Evolutionary conservation across 1,140 invertebrate species (phyloP), one percentile per base, ranked within the genome.

Genomic region (Tetraneura akinire): DNA sequence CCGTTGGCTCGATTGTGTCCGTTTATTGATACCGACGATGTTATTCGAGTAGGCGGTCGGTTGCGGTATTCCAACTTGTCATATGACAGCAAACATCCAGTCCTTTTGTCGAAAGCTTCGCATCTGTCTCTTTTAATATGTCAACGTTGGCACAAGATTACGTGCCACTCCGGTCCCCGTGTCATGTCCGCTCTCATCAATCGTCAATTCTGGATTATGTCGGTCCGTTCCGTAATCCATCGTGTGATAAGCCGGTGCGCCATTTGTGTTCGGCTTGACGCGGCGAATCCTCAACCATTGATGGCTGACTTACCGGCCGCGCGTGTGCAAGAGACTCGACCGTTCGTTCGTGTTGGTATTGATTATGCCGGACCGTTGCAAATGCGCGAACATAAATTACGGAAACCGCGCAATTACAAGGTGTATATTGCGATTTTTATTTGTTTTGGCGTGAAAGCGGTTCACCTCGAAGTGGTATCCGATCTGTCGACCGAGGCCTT

Each of bases 201-300:
- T 76, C 83, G 29, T 78, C 81, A 32, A 86, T 86, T 16, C 80
- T 86, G 0, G 86, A 55, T 55, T 23, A 9, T 21, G 8, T 55
- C 53, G 0, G n/a, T 55, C 21, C n/a, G 13, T 47, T 47, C 87
- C 76, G 86, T 84, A 80, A 84, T 84, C 14, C 86, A 86, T 0
- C 86, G 86, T 0, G 84, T 88, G 23, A 21, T 82, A 0, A 82
- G 86, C 6, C 86, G 83, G 82, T 80, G 80, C 14, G 71, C 80
- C 9, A 55, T 18, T 23, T 55, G 53, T 10, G 53, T 55, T 18
- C 53, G 9, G 3, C 6, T 55, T 23, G 49, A 81, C 80, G 23
- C 60, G 80, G n/a, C 78, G 82, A 23, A 82, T 83, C 60, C 60
- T 14, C 45, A 51, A 8, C 51, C 45, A 0, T 4, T 76, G 1